Base-by-base conservation (phyloP, 2,797 vertebrate species). In the Lacerta viridis region DNA sequence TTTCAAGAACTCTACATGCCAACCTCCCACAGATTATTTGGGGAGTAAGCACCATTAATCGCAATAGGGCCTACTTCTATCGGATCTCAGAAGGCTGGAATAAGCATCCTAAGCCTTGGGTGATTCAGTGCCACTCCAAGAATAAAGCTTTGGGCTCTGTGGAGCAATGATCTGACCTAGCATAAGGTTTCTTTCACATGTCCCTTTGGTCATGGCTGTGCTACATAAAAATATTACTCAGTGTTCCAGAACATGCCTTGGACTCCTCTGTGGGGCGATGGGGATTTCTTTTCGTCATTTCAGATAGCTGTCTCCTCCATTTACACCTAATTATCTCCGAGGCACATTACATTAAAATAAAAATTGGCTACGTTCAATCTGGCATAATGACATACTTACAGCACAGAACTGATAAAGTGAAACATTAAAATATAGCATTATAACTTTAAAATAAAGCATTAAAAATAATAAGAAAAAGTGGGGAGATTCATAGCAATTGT, bases 291-390 rank as follows among this genome's bases (percentile, higher is more conserved):
- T 64, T 64, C 5, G 1, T 64, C 61, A 64, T 64, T 18, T 64
- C 61, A 7, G 61, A 64, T 64, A 64, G 20, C 61, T 64, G 61
- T 64, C 17, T 64, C 61, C 20, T 23, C 61, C 17, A 74, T 74
- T 74, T 74, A 20, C 7, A 17, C 66, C 66, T 68, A n/a, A 46
- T 68, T 18, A 68, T 68, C 15, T 82, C 7, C 27, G 66, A n/a
- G 29, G 80, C 27, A 82, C 29, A 43, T 68, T 82, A 68, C 66
- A 41, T 41, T 43, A 43, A 68, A 82, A 82, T 68, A 82, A 82
- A 74, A 71, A 66, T 7, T n/a, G 71, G 36, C n/a, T 39, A 29
- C 41, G 43, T 9, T 82, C 29, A n/a, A 82, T 29, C 27, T 43
- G 27, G 39, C 2, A 29, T 82, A 68, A 29, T 68, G 33, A 39